Evolutionary conservation across 2,888 invertebrate species (phyloP).

Genomic region (Campoplex capitator): DNA sequence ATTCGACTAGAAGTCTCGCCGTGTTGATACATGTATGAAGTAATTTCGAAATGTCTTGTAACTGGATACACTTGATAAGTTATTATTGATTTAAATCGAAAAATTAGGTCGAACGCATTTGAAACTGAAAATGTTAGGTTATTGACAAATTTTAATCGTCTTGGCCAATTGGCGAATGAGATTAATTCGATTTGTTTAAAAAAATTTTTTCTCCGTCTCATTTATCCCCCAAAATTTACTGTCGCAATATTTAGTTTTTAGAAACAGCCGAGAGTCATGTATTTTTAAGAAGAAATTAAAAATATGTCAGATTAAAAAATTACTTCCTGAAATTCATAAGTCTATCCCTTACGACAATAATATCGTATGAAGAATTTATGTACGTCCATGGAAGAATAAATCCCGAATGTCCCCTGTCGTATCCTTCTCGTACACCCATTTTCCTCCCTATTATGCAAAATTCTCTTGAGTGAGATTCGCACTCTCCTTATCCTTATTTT

Average conservation of each 20-base stretch:
- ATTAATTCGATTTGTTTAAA: too few species aligned
- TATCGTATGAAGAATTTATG: neutral
- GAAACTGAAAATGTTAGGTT: too few species aligned
- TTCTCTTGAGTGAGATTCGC: slow-evolving; percentile 29
- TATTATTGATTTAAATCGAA: too few species aligned
- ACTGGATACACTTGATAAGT: too few species aligned
- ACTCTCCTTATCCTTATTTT: slow-evolving; percentile 13
- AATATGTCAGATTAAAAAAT: neutral
- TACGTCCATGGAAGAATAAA: slow-evolving; percentile 4
- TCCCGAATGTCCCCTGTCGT: neutral
- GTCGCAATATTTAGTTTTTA: too few species aligned
- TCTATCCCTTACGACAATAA: neutral
- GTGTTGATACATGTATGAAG: too few species aligned
- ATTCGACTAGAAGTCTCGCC: too few species aligned
- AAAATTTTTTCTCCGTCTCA: neutral
- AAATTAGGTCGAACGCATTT: too few species aligned
- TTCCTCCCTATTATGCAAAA: slow-evolving; percentile 28
- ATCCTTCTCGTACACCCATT: slow-evolving; percentile 11
- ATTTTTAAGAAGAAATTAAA: neutral
- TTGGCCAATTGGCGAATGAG: too few species aligned
- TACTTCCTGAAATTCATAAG: neutral
- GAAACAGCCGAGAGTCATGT: too few species aligned
- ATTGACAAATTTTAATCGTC: too few species aligned
- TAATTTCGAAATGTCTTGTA: too few species aligned
- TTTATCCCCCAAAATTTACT: neutral